Percentiles rank a stretch among this genome's conserved stretches.
Conservation (phyloP, 92 coral and sea anemone genomes). For the Epizoanthus scotinus region DNA sequence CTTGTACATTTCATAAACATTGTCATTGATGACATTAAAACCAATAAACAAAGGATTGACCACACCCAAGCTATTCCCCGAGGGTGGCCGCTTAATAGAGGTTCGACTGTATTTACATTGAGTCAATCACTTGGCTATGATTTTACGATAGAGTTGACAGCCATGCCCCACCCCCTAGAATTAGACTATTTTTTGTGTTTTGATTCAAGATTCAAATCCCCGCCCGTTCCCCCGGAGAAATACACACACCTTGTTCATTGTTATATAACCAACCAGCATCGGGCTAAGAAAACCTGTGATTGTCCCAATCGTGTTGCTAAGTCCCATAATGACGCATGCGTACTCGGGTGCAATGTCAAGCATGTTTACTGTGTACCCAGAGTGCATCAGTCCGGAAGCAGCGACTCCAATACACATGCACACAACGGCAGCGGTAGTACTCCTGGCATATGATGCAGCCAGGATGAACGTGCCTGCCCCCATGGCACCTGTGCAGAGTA, state of each 20-base stretch:
- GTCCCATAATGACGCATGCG: slow-evolving; percentile 90
- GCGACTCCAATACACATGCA: slow-evolving; percentile 90
- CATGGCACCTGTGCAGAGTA: slow-evolving; percentile 60
- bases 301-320: slow-evolving; percentile 88
- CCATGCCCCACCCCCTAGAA: no score
- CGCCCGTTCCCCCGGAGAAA: no score
- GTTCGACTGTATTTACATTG: no score
- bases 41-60: no score
- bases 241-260: slow-evolving; percentile 67
- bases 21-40: no score
- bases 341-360: slow-evolving; percentile 87
- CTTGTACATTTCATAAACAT: no score
- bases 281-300: slow-evolving; percentile 88
- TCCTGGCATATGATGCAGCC: slow-evolving; percentile 74
- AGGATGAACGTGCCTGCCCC: slow-evolving; percentile 79
- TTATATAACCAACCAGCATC: slow-evolving; percentile 80
- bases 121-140: no score
- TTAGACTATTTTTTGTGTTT: no score
- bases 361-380: slow-evolving; percentile 89
- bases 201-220: no score
- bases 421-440: slow-evolving; percentile 67
- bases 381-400: slow-evolving; percentile 78
- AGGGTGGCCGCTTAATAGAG: no score
- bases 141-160: no score
- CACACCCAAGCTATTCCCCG: no score